phyloP scores from a whole-genome alignment of 1,140 invertebrate species.

The Venustaconcha ellipsiformis region DNA sequence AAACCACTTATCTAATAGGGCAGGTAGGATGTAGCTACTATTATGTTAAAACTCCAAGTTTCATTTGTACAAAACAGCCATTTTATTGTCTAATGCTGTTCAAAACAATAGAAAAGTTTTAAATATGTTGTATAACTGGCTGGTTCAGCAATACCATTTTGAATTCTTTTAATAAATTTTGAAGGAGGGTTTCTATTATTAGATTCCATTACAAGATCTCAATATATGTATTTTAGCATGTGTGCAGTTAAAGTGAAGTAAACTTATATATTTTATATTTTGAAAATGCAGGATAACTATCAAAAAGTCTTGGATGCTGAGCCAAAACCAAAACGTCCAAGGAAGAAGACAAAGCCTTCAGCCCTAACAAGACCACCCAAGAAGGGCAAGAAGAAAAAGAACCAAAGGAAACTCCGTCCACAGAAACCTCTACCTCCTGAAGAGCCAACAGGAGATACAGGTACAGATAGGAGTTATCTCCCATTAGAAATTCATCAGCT shows the following conservation, averaged over 20 bases:
- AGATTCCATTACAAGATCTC: not conserved
- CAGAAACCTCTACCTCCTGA: constrained; percentile 47
- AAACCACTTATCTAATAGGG: too few relatives aligned
- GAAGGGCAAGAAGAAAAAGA: constrained; percentile 80
- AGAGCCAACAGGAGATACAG: constrained; percentile 25
- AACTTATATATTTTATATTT: not conserved
- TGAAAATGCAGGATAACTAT: constrained; percentile 78
- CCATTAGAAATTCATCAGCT: too few relatives aligned
- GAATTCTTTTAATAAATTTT: too few relatives aligned
- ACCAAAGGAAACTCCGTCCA: constrained; percentile 53
- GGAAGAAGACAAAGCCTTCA: constrained; percentile 81
- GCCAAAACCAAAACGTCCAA: constrained; percentile 83
- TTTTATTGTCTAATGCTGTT: too few relatives aligned
- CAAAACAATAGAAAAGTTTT: too few relatives aligned
- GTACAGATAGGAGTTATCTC: constrained; percentile 7
- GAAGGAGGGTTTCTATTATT: too few relatives aligned
- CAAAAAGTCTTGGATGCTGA: constrained; percentile 73
- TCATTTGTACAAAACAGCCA: too few relatives aligned
- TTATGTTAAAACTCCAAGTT: too few relatives aligned
- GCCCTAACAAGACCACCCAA: constrained; percentile 77
- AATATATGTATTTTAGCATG: not conserved
- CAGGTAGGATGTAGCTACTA: too few relatives aligned
- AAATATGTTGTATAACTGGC: too few relatives aligned
- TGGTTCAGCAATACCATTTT: too few relatives aligned
- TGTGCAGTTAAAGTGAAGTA: not conserved